Evolutionary conservation across 2,113 vertebrate genomes (phyloP), one percentile per base, ranked within the genome.

Genomic region (Cyprinodon tularosa): DNA sequence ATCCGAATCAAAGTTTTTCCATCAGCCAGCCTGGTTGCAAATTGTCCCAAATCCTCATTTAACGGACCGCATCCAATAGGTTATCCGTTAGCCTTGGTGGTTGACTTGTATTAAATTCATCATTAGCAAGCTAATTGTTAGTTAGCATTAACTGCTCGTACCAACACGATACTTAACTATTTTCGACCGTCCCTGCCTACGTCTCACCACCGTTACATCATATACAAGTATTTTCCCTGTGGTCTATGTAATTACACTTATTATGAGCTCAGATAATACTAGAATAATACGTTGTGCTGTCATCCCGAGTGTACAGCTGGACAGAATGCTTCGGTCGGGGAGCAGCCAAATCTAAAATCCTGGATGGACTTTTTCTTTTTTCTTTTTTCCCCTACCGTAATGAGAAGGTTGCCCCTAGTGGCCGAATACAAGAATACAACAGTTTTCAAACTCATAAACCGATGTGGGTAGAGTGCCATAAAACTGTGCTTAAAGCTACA

Each of bases 41-140:
- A 50, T 12, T 4, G 14, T 70, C 12, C 9, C n/a, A 8, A 20
- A 36, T 12, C 15, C 5, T 17, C 10, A 61, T 1, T n/a, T 57
- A 42, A 40, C 40, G 38, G 71, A 11, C 37, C 44, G 53, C 78
- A 74, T 50, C 9, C 67, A 73, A 70, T 4, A 29, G 8, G n/a
- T 70, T 71, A 22, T 0, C 67, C 47, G 3, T 67, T 14, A 66
- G 83, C 60, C 76, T 57, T 69, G 77, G 60, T 2, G 8, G 40
- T 73, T 42, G 72, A 73, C 29, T 42, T 61, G n/a, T 76, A 45
- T 2, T 62, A 76, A 61, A 66, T 66, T 80, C 67, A 82, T 72
- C 80, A 69, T 68, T 75, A 86, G 74, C 88, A 63, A 72, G 81
- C 84, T 72, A 81, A 40, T 4, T 42, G 38, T 65, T 77, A 85